These are phyloP conservation scores for Empidonax traillii DNA, from an alignment of 2,113 vertebrate species.

Conservation along the genomic window DNA sequence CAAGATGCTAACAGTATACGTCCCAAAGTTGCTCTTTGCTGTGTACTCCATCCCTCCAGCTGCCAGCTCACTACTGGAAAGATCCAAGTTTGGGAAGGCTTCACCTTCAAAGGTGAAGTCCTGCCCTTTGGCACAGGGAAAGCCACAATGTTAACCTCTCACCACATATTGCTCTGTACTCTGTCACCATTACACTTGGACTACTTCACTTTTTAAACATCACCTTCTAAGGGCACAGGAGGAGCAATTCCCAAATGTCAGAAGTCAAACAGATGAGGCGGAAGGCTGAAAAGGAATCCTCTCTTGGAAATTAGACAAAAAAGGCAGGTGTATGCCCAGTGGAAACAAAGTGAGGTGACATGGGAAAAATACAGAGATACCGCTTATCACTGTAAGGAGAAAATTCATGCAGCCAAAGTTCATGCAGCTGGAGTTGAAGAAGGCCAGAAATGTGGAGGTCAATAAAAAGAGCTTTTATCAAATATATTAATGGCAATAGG, in stretches of 20 bases:
- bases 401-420: not conserved
- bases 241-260: not conserved
- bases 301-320: not conserved
- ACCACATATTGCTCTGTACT: accelerated
- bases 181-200: too few species aligned
- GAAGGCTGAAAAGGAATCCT: not conserved
- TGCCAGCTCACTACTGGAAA: not conserved
- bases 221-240: not conserved
- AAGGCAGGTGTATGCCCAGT: not conserved
- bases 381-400: not conserved
- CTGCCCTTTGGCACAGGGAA: accelerated
- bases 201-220: not conserved
- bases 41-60: too few species aligned
- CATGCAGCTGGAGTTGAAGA: not conserved
- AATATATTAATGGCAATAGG: not conserved
- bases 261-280: not conserved
- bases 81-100: not conserved
- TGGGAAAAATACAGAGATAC: not conserved
- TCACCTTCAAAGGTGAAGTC: not conserved
- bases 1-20: not conserved
- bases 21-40: not conserved
- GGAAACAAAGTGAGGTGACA: not conserved
- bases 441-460: not conserved
- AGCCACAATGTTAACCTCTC: not conserved
- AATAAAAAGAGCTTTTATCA: not conserved